Base-by-base conservation (phyloP, 2,888 invertebrate species). In the Sthenelais limicola region DNA sequence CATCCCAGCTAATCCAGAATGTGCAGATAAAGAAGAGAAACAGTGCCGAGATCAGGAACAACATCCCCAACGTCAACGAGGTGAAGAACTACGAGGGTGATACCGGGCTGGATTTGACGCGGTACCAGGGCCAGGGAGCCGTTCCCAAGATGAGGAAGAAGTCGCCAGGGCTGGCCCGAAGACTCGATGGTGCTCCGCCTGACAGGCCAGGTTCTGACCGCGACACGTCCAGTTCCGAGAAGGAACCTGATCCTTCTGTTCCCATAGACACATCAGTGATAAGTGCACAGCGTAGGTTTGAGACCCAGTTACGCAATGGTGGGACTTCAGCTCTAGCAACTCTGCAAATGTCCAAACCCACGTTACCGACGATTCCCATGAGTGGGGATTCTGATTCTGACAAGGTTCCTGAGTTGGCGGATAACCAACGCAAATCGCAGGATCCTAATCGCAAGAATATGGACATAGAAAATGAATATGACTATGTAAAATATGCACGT, bases 401-500 rank as follows among this genome's bases (percentile, higher is more conserved):
- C 30, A 48, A 48, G 32, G 67, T 47, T 9, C 32, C 30, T 1
- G 67, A 67, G 28, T 5, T 28, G 18, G 56, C 26, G 18, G 26
- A 26, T 28, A 26, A 26, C 26, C 26, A 56, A 56, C 38, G 49
- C 12, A 35, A 30, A 28, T 28, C 24, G 3, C 52, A 48, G 21
- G 48, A 68, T n/a, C 68, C 28, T 5, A 62, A 38, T 21, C 62
- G 24, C 21, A 52, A 52, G 32, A 54, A 54, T n/a, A 75, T 82
- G 52, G 83, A 85, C 74, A 82, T 86, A 51, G 83, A 84, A 72
- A 86, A 86, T 79, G 86, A 86, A 73, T 86, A 86, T 77, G 85
- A 85, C 73, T 86, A 86, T 81, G 84, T 86, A 5, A 86, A 86
- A 74, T 86, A 85, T 80, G 84, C 86, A 5, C 78, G 86, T 32